Conservation (phyloP, 2,797 vertebrate genomes). For the Chiloscyllium punctatum region DNA sequence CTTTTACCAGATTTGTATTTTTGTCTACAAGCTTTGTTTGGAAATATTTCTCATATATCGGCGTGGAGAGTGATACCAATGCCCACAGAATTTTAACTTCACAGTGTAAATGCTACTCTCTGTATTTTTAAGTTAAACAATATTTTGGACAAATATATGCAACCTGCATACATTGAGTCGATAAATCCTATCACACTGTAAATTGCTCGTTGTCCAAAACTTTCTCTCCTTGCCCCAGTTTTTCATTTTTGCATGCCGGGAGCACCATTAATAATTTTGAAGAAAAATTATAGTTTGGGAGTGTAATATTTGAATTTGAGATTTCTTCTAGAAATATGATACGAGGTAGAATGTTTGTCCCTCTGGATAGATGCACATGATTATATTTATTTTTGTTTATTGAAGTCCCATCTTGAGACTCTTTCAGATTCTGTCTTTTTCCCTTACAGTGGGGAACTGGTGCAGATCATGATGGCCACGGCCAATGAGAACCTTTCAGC, state of each 20-base stretch:
- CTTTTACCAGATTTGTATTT: neutral
- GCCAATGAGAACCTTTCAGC: slow-evolving; percentile 93
- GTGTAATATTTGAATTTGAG: neutral
- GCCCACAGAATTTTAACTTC: neutral
- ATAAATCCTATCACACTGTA: neutral
- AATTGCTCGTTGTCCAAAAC: neutral
- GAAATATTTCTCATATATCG: neutral
- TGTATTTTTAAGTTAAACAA: neutral
- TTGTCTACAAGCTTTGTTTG: neutral
- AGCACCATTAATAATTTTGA: neutral
- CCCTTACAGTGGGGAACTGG: slow-evolving; percentile 78
- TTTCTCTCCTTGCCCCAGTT: neutral
- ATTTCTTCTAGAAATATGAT: neutral
- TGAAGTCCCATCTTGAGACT: neutral
- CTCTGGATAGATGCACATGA: neutral
- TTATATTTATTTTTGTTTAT: neutral
- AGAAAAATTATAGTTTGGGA: neutral
- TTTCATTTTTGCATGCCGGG: neutral
- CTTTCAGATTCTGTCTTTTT: neutral
- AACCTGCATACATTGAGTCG: too few species aligned
- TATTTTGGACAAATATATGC: neutral
- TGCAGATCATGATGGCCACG: slow-evolving; percentile 98
- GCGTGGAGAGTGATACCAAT: neutral
- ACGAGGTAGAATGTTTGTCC: neutral
- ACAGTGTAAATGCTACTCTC: neutral